Base-by-base conservation (phyloP, 1,140 invertebrate genomes). In the Drosophila teissieri region DNA sequence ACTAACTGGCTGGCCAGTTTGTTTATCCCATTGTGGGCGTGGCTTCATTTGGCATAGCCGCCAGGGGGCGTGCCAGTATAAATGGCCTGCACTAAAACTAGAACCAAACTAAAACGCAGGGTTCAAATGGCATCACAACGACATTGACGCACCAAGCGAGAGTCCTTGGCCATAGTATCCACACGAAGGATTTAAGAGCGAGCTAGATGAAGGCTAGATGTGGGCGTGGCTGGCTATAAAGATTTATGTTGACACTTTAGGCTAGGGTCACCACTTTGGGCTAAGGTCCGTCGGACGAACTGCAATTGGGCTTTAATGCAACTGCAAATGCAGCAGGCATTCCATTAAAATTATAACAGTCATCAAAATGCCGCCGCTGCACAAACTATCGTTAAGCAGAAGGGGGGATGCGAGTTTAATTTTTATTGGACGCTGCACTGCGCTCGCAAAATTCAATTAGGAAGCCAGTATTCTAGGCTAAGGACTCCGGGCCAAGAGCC, bases 241-340 rank as follows among this genome's bases (percentile, higher is more conserved):
- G 70, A 74, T 74, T 74, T 56, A 64, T 74, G 67, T 37, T 31
- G 67, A 49, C 53, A 34, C 39, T 46, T 46, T 37, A 40, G 36
- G 62, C 36, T 55, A 51, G 64, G 72, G 72, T 73, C 51, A n/a
- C 40, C 6, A 17, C 6, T 19, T 19, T 19, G 1, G 19, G 19
- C 1, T 10, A 55, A 34, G 34, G 62, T 56, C 61, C 34, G 46
- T 53, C 42, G 12, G 53, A 58, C 42, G 65, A 61, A 65, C 27
- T 83, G 68, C 73, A 85, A 85, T 85, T 85, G 83, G 74, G 63
- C 78, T 85, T 82, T 78, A 85, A 85, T 82, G 78, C 69, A 68
- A 54, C 57, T 56, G 73, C 55, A 76, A 64, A 56, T 64, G 77
- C 65, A 44, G 69, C 81, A 85, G 69, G 44, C 68, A 70, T 75